Conservation (phyloP, 2,888 invertebrate genomes). For the Cantharis nigra region DNA sequence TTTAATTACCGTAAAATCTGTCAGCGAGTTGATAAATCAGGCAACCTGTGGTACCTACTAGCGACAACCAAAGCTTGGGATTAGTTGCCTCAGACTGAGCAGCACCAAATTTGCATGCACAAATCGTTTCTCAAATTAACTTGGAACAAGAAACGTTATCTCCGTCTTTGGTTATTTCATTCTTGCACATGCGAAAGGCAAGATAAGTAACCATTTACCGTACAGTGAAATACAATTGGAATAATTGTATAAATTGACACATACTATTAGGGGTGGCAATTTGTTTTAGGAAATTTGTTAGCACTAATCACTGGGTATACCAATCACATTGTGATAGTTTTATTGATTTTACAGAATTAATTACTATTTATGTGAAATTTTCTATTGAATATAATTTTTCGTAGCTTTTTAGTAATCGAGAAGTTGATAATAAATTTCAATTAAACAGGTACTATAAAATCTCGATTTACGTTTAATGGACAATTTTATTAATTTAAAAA, state of each 20-base stretch:
- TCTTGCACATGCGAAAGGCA: conserved; percentile 1
- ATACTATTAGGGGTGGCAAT: conserved; percentile 36
- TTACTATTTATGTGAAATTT: conserved; percentile 14
- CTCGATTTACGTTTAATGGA: not conserved
- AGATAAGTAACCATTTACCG: not conserved
- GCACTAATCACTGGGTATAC: conserved; percentile 20
- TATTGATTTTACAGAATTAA: conserved; percentile 25
- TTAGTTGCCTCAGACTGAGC: conserved; percentile 33
- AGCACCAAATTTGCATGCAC: conserved; percentile 38
- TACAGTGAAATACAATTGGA: conserved; percentile 14
- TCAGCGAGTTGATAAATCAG: conserved; percentile 39
- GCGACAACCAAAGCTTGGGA: conserved; percentile 38
- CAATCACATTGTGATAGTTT: conserved; percentile 28
- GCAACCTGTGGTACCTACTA: conserved; percentile 34
- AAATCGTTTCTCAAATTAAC: conserved; percentile 26
- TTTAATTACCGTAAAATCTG: conserved; percentile 39
- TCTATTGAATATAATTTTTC: not conserved
- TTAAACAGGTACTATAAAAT: not conserved
- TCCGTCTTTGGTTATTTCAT: conserved; percentile 9
- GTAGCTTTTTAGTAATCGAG: not conserved
- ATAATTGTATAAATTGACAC: conserved; percentile 35
- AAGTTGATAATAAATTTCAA: not conserved
- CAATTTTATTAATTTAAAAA: not conserved
- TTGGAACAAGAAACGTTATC: conserved; percentile 14
- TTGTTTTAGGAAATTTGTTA: conserved; percentile 38